A percentile compares a stretch with the other conserved stretches of the same genome.
Conservation (phyloP, 1,140 invertebrate species). For the Sarcophaga peregrina region DNA sequence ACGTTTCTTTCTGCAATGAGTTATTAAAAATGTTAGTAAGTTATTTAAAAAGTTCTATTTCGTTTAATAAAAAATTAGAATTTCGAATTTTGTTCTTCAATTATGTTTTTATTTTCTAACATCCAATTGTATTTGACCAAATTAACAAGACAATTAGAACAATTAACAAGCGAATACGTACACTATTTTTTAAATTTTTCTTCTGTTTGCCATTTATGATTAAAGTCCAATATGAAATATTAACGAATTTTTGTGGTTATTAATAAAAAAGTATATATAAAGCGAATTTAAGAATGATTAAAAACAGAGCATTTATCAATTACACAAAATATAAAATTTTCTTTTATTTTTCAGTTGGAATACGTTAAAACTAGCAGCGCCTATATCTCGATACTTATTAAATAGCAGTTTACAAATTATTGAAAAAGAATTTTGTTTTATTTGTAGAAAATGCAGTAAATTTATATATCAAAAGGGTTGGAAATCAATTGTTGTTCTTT, state of each 20-base stretch:
- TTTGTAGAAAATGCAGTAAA: no score
- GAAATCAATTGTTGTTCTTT: no score
- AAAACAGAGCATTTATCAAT: no score
- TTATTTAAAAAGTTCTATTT: background rate
- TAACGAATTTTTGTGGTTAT: background rate
- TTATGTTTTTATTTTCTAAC: background rate
- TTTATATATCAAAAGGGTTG: no score
- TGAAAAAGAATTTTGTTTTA: no score
- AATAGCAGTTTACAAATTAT: no score
- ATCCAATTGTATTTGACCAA: background rate
- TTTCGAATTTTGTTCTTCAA: background rate
- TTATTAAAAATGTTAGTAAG: background rate
- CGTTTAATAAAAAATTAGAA: background rate
- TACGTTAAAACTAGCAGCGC: no score
- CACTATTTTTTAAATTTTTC: constrained; percentile 22
- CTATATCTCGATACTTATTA: no score
- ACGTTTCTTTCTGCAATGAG: constrained; percentile 58
- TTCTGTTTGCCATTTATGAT: background rate
- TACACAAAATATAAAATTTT: no score
- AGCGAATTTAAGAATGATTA: no score
- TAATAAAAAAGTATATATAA: no score
- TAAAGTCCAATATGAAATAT: background rate
- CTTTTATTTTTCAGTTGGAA: no score
- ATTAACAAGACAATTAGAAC: background rate
- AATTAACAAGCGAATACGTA: background rate